Evolutionary conservation across 1,140 invertebrate genomes (phyloP).

Genomic region (Eurosta solidaginis): DNA sequence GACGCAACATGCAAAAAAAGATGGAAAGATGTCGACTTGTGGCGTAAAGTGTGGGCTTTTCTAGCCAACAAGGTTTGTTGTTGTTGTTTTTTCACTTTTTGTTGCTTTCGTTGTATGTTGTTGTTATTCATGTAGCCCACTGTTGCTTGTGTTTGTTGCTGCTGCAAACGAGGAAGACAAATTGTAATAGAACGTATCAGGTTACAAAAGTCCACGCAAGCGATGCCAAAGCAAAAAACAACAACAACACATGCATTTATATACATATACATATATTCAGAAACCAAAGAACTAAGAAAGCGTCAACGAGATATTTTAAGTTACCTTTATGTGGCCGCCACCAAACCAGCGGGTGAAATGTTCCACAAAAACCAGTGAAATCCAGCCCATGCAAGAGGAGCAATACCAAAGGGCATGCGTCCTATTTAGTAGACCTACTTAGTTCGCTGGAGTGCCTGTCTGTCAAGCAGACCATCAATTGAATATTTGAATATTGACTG

Average conservation of each 20-base stretch:
- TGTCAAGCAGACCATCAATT: not conserved
- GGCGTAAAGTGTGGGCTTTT: conserved; percentile 9
- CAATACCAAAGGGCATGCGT: not conserved
- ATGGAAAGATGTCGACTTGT: conserved; percentile 25
- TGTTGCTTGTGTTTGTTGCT: conserved; percentile 42
- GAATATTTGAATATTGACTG: not conserved
- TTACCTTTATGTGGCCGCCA: not conserved
- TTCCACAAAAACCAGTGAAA: not conserved
- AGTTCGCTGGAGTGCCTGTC: not conserved
- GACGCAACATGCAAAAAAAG: conserved; percentile 3
- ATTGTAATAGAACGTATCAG: conserved; percentile 22
- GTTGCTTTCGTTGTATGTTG: not conserved
- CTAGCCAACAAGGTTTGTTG: conserved; percentile 45
- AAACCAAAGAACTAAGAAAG: not conserved
- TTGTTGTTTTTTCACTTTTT: conserved; percentile 3
- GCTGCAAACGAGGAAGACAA: conserved; percentile 51
- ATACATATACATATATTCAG: not conserved
- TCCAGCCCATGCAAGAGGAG: not conserved
- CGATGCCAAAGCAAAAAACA: not conserved
- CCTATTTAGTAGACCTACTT: not conserved
- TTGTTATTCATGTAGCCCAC: not conserved
- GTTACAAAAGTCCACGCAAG: conserved; percentile 21
- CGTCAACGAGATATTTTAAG: not conserved
- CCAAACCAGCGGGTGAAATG: not conserved
- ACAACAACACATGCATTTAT: not conserved